A percentile compares a stretch with the other conserved stretches of the same genome.
Evolutionary conservation across 2,888 invertebrate species (phyloP).

Genomic region (Resseliella maxima): DNA sequence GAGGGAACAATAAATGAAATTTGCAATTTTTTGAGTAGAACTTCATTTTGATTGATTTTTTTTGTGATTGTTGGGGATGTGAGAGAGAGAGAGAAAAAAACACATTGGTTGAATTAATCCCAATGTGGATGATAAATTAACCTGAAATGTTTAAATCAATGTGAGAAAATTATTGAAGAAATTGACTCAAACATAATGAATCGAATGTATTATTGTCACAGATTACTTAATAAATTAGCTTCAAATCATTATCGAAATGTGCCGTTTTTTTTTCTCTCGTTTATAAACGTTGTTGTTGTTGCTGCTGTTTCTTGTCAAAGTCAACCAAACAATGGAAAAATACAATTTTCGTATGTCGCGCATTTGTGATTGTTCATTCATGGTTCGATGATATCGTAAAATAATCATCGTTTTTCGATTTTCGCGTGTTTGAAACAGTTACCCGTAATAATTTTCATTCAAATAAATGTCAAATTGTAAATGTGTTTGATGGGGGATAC

Average conservation of each 20-base stretch:
- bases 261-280: neutral
- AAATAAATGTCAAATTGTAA: neutral
- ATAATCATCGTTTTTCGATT: neutral
- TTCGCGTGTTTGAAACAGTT: constrained; percentile 35
- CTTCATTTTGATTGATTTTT: neutral
- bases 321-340: constrained; percentile 51
- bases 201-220: neutral
- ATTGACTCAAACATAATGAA: neutral
- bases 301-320: neutral
- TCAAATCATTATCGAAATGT: neutral
- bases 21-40: neutral
- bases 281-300: neutral
- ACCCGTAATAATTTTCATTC: neutral
- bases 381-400: neutral
- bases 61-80: neutral
- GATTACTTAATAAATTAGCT: neutral
- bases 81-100: neutral
- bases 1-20: neutral
- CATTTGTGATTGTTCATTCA: neutral
- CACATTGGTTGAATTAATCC: neutral
- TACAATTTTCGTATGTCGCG: neutral
- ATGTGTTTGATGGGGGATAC: constrained; percentile 71
- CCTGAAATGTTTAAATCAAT: too few relatives aligned
- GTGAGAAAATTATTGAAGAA: neutral
- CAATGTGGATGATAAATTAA: too few relatives aligned